Evolutionary conservation across 2,113 vertebrate species (phyloP).

Genomic region (Brachypteracias leptosomus): DNA sequence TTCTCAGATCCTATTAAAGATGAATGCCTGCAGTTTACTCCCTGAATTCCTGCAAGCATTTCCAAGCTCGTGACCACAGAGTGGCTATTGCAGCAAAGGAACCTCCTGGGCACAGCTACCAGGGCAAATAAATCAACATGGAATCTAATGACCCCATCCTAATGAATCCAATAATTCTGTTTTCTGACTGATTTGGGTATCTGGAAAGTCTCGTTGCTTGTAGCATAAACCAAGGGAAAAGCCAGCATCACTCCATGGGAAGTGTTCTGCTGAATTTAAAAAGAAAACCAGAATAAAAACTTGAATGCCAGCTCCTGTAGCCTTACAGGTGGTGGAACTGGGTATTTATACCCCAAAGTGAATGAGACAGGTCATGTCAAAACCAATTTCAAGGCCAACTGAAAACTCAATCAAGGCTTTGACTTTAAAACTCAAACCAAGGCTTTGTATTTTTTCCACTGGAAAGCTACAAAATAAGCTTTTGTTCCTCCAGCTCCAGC

Average conservation of each 20-base stretch:
- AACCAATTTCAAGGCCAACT: not conserved
- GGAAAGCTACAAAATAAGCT: not conserved
- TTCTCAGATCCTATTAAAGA: slow-evolving; percentile 7
- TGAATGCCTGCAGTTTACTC: not conserved
- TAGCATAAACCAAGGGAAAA: not conserved
- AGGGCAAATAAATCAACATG: not conserved
- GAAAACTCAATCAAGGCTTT: not conserved
- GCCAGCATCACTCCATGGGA: not conserved
- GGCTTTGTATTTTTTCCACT: not conserved
- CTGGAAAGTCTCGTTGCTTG: not conserved
- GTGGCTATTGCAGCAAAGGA: not conserved
- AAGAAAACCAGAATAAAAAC: not conserved
- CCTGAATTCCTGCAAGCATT: slow-evolving; percentile 11
- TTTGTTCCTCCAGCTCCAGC: not conserved
- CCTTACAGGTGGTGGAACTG: not conserved
- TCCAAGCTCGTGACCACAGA: not conserved
- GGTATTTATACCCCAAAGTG: not conserved
- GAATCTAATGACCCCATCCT: not conserved
- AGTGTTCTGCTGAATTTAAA: not conserved
- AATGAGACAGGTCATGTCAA: not conserved
- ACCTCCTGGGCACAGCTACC: not conserved
- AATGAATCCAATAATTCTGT: accelerated
- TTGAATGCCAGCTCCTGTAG: not conserved
- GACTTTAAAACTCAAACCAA: not conserved
- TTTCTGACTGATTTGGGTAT: not conserved